Evolutionary conservation across 1,140 invertebrate genomes (phyloP).

Genomic region (Cardiocondyla obscurior): DNA sequence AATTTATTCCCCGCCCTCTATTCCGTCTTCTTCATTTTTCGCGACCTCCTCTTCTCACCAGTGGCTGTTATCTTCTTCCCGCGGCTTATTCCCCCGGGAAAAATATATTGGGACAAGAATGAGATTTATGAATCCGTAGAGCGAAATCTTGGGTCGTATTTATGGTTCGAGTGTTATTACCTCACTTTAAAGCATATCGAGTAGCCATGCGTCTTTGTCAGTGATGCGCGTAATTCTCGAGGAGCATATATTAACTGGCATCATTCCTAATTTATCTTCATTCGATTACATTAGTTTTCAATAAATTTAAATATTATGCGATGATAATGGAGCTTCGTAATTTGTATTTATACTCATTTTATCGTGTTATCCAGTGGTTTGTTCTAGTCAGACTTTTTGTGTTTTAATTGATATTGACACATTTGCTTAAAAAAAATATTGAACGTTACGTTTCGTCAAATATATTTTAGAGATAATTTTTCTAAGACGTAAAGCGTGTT

Average conservation of each 20-base stretch:
- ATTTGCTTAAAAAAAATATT: neutral
- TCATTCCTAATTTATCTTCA: neutral
- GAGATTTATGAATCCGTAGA: conserved; percentile 54
- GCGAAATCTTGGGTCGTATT: conserved; percentile 45
- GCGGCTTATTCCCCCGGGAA: conserved; percentile 45
- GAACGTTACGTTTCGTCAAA: neutral
- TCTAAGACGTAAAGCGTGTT: neutral
- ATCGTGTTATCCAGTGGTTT: neutral
- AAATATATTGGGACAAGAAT: conserved; percentile 54
- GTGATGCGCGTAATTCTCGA: conserved; percentile 3
- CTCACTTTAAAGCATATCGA: conserved; percentile 53
- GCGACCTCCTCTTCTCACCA: conserved; percentile 15
- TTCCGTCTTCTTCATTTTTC: conserved; percentile 47
- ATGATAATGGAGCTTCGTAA: neutral
- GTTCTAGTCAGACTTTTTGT: no score
- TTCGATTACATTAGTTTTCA: neutral
- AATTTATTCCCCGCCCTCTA: conserved; percentile 1
- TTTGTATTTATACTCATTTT: neutral
- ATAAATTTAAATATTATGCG: neutral
- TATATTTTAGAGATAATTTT: neutral
- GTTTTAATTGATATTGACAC: neutral
- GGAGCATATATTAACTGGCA: conserved; percentile 2
- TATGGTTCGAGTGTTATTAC: conserved; percentile 55
- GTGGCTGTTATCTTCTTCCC: conserved; percentile 38
- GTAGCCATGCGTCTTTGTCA: conserved; percentile 34